These are phyloP conservation scores for Enteromius paludinosus DNA, from an alignment of 2,797 vertebrate genomes.

Conservation along the genomic window DNA sequence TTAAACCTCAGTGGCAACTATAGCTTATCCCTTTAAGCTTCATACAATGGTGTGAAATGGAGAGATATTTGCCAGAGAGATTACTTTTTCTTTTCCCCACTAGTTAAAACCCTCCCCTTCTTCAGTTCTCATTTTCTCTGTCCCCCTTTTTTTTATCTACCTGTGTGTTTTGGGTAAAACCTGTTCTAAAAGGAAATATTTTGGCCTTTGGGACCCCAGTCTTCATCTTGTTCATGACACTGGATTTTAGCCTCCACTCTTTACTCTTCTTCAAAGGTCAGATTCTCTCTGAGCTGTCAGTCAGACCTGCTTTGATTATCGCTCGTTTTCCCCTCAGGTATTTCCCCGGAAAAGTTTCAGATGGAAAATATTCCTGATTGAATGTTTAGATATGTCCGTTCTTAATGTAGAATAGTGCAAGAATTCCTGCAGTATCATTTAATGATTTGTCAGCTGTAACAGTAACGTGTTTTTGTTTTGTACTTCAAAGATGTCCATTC, in stretches of 20 bases:
- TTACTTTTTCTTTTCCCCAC: neutral
- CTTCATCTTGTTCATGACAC: neutral
- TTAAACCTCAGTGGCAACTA: neutral
- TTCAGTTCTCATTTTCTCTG: neutral
- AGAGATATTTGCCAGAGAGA: slow-evolving; percentile 36
- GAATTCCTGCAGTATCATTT: neutral
- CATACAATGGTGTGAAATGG: slow-evolving; percentile 35
- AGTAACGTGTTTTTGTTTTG: neutral
- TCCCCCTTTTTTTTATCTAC: neutral
- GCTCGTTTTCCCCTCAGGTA: neutral
- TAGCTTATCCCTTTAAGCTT: neutral
- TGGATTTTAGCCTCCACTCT: neutral
- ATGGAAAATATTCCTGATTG: neutral
- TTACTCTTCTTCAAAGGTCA: neutral
- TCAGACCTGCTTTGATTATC: slow-evolving; percentile 16
- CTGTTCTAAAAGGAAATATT: neutral
- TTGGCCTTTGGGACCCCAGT: neutral
- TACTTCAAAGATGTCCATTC: neutral
- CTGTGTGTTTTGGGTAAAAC: neutral
- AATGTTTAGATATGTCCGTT: neutral
- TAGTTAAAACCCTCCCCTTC: slow-evolving; percentile 15
- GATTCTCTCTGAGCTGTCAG: neutral
- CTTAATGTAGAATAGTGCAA: neutral
- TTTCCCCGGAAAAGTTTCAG: neutral
- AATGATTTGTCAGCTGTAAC: neutral